Conservation (phyloP, 1,140 invertebrate species). For the Pogonognathellus flavescens region DNA sequence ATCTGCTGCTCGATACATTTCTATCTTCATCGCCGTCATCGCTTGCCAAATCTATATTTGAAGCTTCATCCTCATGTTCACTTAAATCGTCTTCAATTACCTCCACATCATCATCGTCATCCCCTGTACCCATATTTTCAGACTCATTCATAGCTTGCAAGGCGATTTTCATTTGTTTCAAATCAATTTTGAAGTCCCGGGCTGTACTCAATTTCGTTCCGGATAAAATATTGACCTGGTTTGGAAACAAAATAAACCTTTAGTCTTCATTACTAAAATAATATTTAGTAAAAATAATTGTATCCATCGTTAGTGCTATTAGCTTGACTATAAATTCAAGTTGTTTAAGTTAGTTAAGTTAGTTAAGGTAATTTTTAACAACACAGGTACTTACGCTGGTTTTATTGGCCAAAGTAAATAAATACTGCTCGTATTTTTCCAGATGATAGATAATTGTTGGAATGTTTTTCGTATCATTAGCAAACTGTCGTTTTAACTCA, state of each 20-base stretch:
- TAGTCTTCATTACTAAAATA: too few species aligned
- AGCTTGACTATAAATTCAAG: too few species aligned
- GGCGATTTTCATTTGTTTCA: constrained; percentile 34
- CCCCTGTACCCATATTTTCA: neutral
- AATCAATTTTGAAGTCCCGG: constrained; percentile 61
- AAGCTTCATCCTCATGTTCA: too few species aligned
- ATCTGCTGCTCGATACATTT: too few species aligned
- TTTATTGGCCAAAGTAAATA: constrained; percentile 54
- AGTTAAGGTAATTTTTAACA: too few species aligned
- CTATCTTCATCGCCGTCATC: too few species aligned
- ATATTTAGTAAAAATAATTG: neutral
- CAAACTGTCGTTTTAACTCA: constrained; percentile 54
- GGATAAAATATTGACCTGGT: constrained; percentile 58
- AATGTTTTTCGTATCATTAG: constrained; percentile 62
- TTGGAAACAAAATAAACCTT: neutral
- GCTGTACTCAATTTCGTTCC: constrained; percentile 63
- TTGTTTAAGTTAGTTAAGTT: too few species aligned
- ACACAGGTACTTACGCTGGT: constrained; percentile 56
- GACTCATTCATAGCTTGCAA: constrained; percentile 7
- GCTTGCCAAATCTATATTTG: too few species aligned
- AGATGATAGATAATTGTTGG: constrained; percentile 59
- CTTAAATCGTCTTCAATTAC: too few species aligned
- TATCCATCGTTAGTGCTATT: too few species aligned
- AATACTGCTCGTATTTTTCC: constrained; percentile 63
- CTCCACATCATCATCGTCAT: neutral